Base-by-base conservation (phyloP, 2,888 invertebrate genomes). In the Protula sp. region DNA sequence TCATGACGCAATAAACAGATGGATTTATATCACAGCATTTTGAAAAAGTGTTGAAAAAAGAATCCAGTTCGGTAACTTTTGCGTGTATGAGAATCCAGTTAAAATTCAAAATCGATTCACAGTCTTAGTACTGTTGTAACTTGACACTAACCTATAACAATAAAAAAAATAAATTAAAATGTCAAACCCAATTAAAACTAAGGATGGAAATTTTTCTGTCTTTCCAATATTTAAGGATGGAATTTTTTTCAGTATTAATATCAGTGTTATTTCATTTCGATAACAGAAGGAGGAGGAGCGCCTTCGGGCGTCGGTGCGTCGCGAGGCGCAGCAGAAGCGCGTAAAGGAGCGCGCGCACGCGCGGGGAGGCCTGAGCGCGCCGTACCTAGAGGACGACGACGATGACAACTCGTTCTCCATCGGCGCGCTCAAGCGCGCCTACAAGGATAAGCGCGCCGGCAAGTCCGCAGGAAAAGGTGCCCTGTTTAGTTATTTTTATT, bases 271-370 rank as follows among this genome's bases (percentile, higher is more conserved):
- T n/a, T n/a, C n/a, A n/a, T n/a, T n/a, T n/a, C n/a, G n/a, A n/a
- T n/a, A 26, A 62, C 74, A 92, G 88, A 94, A 94, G 87, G 99
- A 98, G 76, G 98, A 99, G 81, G 97, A 98, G 82, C 89, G 92
- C 76, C 82, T 99, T 9, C 86, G 92, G 48, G 93, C 95, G 57
- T 90, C 93, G 0, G 88, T 92, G 84, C 87, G 92, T 14, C 82
- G 86, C 30, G 88, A 88, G 74, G 86, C 83, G 61, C 86, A 87
- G 70, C 85, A 86, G 66, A 83, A 86, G 68, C 78, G 85, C 65
- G 83, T 78, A 53, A 80, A 83, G 61, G 87, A 87, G 73, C 77
- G 81, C 51, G 72, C 74, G 1, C 72, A 74, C 58, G 78, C 82
- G 2, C 76, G 82, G 57, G 83, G 84, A 1, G 73, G 86, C 22